Evolutionary conservation across 1,140 invertebrate genomes (phyloP), one percentile per base, ranked within the genome.

Genomic region (Drosophila murphyi): DNA sequence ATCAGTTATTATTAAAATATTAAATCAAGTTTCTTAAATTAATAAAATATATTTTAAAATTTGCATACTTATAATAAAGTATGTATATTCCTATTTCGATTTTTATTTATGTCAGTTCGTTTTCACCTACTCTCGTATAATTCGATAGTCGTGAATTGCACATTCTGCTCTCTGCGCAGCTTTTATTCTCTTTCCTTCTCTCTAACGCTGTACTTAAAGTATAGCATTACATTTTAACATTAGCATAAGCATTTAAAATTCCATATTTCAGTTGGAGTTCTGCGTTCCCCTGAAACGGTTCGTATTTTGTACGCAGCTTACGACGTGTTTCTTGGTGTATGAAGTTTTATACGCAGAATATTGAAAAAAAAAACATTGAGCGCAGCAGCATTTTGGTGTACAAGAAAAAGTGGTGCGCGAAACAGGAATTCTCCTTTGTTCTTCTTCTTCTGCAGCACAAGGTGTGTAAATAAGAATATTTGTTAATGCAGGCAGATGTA

Each of bases 271-370:
- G 71, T 73, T 73, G 50, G 56, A 77, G 77, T 83, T 80, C 48
- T 73, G 82, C 82, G 51, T 67, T 64, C 63, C 39, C 32, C n/a
- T 51, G 50, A 20, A 47, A 73, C 81, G 77, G 68, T 83, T 61
- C 31, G 41, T 39, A 39, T 47, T 50, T 37, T 45, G 0, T 32
- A 6, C 10, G 63, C 48, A 50, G 35, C 50, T 45, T 45, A 37
- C 50, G 34, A 52, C 56, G 41, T 2, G 56, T 60, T 12, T 34
- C 45, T 50, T 20, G 28, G 50, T 61, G 45, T 72, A 72, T 74
- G 47, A 48, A 1, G 3, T 64, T 67, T 74, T 59, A 65, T 62
- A 73, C 81, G 81, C 81, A 85, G 56, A 80, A 83, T 55, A 77
- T 73, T 73, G 55, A 39, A 51, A 65, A 20, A 20, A 20, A 60